Base-by-base conservation (phyloP, 2,888 invertebrate species). In the Amorpha juglandis region DNA sequence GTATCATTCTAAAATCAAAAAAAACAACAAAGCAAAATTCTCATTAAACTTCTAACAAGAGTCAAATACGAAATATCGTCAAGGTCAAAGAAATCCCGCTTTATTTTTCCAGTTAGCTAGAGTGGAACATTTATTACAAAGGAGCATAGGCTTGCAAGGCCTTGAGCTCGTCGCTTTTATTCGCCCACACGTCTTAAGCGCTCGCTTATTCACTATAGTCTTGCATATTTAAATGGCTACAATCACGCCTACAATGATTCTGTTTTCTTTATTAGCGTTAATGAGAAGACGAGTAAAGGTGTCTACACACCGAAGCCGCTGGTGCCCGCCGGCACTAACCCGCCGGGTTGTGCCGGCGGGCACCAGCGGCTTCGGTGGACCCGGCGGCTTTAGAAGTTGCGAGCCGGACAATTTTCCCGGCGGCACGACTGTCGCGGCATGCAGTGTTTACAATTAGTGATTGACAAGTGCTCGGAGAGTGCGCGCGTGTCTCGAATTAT, bases 81-180 rank as follows among this genome's bases (percentile, higher is more conserved):
- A 58, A 58, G 58, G 58, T 58, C 42, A 42, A 58, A 38, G 16
- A 55, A 55, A 58, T 42, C 58, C 42, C 42, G 42, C 58, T 19
- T 42, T 19, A 42, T 42, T 58, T 58, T 58, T 58, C 58, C 58
- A 42, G 19, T 11, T 58, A 19, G 42, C 38, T 38, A 35, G 16
- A 42, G 58, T 38, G 42, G 58, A 58, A 58, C 42, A 19, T 42
- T 58, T 19, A 45, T 45, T 45, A 52, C 33, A 19, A 21, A 9
- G 19, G 38, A 19, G 38, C 16, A 19, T 19, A 38, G 58, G 16
- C 19, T 19, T 58, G 38, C 16, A 12, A 9, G 16, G 58, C 58
- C 52, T 52, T 52, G 14, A 33, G 52, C 52, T 12, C 51, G 50
- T 27, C 51, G 16, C 48, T 21, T 42, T 42, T 21, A 19, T 58